A percentile compares a stretch with the other conserved stretches of the same genome.
Evolutionary conservation across 2,888 invertebrate species (phyloP).

Genomic region (Hipparchia semele): DNA sequence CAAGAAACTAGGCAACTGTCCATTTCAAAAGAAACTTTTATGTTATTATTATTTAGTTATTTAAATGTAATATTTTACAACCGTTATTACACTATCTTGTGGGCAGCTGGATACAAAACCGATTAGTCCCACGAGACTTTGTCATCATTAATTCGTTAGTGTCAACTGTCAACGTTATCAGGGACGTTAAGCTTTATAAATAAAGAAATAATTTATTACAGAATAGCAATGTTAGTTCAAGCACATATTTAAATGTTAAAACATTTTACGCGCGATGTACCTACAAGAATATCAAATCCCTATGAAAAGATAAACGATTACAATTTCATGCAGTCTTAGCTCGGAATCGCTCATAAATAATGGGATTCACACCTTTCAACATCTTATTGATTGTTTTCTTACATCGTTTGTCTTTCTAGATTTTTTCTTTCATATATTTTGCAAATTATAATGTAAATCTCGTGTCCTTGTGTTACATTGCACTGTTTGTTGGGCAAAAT

Average conservation of each 20-base stretch:
- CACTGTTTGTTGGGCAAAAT: too few relatives aligned
- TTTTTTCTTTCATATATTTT: background rate
- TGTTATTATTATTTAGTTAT: too few relatives aligned
- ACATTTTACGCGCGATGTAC: background rate
- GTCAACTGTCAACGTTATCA: too few relatives aligned
- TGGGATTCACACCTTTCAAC: background rate
- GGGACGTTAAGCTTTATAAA: too few relatives aligned
- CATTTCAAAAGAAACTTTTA: too few relatives aligned
- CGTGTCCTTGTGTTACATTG: background rate
- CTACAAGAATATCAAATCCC: background rate
- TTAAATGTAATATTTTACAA: too few relatives aligned
- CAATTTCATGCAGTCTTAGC: background rate
- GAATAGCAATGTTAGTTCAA: background rate
- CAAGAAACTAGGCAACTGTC: too few relatives aligned
- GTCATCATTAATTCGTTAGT: too few relatives aligned
- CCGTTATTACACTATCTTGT: too few relatives aligned
- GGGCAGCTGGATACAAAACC: too few relatives aligned
- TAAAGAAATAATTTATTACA: background rate
- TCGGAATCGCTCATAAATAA: background rate
- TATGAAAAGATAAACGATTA: slow-evolving; percentile 10
- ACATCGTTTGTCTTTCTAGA: background rate
- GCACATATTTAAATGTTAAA: background rate
- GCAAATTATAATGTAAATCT: background rate
- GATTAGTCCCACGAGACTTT: too few relatives aligned
- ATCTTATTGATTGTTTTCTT: slow-evolving; percentile 4